Base-by-base conservation (phyloP, 2,888 invertebrate species). In the Tiphia femorata region DNA sequence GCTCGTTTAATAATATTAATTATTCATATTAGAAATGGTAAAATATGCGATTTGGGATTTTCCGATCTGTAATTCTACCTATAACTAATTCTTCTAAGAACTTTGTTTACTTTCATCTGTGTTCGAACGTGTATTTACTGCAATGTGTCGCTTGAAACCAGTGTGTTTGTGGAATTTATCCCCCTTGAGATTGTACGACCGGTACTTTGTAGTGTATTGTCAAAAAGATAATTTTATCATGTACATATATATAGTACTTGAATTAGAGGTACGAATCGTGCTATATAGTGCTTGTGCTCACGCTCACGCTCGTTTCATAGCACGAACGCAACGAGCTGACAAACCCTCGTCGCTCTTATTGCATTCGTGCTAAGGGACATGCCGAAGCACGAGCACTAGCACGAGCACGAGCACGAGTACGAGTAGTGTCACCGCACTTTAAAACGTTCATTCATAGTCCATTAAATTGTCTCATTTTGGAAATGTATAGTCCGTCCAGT, bases 401-500 rank as follows among this genome's bases (percentile, higher is more conserved):
- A n/a, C n/a, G n/a, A n/a, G 62, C 55, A 57, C 38, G 58, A 72
- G 59, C n/a, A n/a, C n/a, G n/a, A n/a, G n/a, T n/a, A n/a, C n/a
- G n/a, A n/a, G n/a, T n/a, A n/a, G n/a, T n/a, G n/a, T n/a, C n/a
- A n/a, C n/a, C n/a, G n/a, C n/a, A n/a, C n/a, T n/a, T n/a, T n/a
- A n/a, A n/a, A n/a, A n/a, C n/a, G 55, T 14, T 44, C 29, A 17
- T 64, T 57, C 27, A 6, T 50, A 40, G 44, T 19, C 10, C 17
- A 3, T 48, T 52, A 55, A 54, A 35, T 51, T 41, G 54, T 64
- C 67, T 64, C 47, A 67, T 64, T 66, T 62, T 58, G 56, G 41
- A 58, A 72, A 59, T 72, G 63, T 69, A 72, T 64, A 75, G 67
- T 78, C 76, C 78, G 77, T 77, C 76, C 76, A 77, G 48, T 65